Evolutionary conservation across 2,888 invertebrate species (phyloP), one percentile per base, ranked within the genome.

Genomic region (Gasteruption jaculator): DNA sequence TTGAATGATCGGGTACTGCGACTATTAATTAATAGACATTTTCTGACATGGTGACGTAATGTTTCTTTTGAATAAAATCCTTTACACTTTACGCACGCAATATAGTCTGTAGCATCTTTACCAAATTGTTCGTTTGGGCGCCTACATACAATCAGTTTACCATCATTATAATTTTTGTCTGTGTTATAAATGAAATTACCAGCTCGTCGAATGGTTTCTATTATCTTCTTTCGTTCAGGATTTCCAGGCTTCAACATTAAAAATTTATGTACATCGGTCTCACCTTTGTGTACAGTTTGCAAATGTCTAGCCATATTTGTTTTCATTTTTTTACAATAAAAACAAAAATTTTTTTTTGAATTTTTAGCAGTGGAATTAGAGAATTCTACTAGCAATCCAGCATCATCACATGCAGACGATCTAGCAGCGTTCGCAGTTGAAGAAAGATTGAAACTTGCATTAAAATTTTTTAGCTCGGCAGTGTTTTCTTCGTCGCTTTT

Each of bases 41-140:
- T 37, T 12, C 21, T 19, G 14, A 26, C 40, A 38, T 56, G 55
- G 27, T 45, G 40, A 15, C 49, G 38, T 7, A 56, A 43, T 27
- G 41, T 48, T 5, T 22, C 36, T 22, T 40, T 48, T 12, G 49
- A 43, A 16, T 43, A 53, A 24, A 16, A 37, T 10, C 48, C 51
- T 27, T 45, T 47, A 27, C 50, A 51, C 19, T 50, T 49, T 20
- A 50, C 41, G 34, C 55, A 56, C 8, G 44, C 22, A 25, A 25
- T 34, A 35, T 46, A 57, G 19, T 52, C 47, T 4, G 4, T 25
- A 21, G 38, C 47, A 8, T 18, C 31, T 19, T 44, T 40, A 3
- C 24, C 5, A 22, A 27, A 38, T 6, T 24, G 26, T 5, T 21
- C 12, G 10, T 39, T 36, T 4, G 44, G 47, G 19, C 42, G 43